phyloP scores from a whole-genome alignment of 2,797 vertebrate genomes.

The Xerus rutilus region DNA sequence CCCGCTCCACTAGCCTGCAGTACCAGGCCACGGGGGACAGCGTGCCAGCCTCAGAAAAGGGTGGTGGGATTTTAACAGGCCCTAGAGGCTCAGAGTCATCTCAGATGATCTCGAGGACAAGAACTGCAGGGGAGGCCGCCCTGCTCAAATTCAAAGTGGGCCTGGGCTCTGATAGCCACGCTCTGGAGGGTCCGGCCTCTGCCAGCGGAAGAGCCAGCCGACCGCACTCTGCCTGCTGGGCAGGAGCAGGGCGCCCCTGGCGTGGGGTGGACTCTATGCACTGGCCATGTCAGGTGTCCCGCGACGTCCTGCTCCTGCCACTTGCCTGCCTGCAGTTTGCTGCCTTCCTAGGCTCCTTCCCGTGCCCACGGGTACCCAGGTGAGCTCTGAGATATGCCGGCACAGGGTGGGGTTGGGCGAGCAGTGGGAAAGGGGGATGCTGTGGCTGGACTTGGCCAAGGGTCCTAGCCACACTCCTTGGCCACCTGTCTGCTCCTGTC shows the following conservation, averaged over 20 bases:
- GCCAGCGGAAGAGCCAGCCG: neutral
- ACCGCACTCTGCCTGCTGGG: neutral
- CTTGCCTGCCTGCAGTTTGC: neutral
- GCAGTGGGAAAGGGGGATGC: neutral
- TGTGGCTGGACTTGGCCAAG: neutral
- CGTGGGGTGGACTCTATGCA: neutral
- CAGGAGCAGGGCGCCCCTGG: neutral
- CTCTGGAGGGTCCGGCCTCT: too few relatives aligned
- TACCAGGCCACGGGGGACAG: neutral
- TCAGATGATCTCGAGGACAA: neutral
- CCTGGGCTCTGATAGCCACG: neutral
- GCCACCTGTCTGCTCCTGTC: too few relatives aligned
- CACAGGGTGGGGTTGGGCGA: neutral
- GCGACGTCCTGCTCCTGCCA: neutral
- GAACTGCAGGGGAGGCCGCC: neutral
- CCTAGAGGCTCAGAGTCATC: neutral
- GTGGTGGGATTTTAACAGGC: neutral
- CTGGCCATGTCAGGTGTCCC: neutral
- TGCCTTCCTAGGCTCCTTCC: rapidly evolving
- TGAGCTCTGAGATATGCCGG: neutral
- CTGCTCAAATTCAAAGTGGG: neutral
- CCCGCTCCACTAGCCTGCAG: too few relatives aligned
- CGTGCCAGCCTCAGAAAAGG: too few relatives aligned
- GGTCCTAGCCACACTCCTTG: neutral
- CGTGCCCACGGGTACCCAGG: rapidly evolving